Base-by-base conservation (phyloP, 2,113 vertebrate genomes). In the Salminus brasiliensis region DNA sequence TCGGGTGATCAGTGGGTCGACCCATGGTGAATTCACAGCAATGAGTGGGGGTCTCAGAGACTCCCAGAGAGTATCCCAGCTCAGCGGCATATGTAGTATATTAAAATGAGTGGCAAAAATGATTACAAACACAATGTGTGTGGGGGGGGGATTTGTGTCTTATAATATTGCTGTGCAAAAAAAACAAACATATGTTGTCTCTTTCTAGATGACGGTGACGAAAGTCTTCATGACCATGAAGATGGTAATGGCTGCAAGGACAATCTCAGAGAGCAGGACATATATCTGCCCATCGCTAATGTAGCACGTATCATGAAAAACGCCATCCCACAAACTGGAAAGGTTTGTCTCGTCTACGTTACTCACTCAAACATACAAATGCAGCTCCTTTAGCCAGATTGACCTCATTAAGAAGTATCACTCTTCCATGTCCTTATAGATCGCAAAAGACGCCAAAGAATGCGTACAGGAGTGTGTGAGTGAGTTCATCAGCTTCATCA, bases 291-390 rank as follows among this genome's bases (percentile, higher is more conserved):
- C 18, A 99, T 99, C 49, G 97, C 98, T 82, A 99, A 99, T 11
- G 98, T 99, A 85, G 97, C 98, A 25, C 95, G 97, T 80, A 99
- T 99, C 93, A 99, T 99, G 98, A 99, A 99, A 90, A 98, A 98
- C 25, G 96, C 97, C 43, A 96, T 99, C 85, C 98, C 98, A 13
- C 96, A 96, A 83, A 98, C 97, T 11, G 98, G 98, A 90, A 99
- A 99, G 96, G 98, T 99, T 2, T 32, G 69, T 67, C 8, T 59
- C 2, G 69, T 52, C 15, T 1, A 11, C 9, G 18, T 36, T n/a
- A 0, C 2, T 15, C 43, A 34, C 27, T 25, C 36, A 43, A 1
- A 15, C 70, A 43, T 36, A 62, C 8, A 49, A 7, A 36, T n/a
- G 13, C 1, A 1, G 34, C 36, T 4, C 9, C 9, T 39, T 11